Base-by-base conservation (phyloP, 2,888 invertebrate genomes). In the Athalia cordata region DNA sequence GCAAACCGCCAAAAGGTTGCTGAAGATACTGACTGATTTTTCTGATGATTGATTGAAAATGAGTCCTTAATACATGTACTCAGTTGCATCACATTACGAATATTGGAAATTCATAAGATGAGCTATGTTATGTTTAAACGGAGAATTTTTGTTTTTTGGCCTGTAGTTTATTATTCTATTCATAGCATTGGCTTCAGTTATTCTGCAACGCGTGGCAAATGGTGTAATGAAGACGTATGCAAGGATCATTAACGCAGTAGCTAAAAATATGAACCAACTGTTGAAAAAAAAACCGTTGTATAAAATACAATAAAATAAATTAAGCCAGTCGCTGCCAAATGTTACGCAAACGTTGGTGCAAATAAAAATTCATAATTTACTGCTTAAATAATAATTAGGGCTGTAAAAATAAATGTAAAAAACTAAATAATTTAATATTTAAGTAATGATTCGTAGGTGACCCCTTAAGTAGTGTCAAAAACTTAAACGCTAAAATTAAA, bases 351-450 rank as follows among this genome's bases (percentile, higher is more conserved):
- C 82, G 82, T 86, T 82, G 84, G 81, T 85, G 86, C 84, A 83
- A 85, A 84, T 55, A 65, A 67, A 84, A 82, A 85, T 82, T 81
- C 86, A 86, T 86, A 86, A 86, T 84, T 86, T 86, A 86, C 72
- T 78, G 79, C 84, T 86, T 86, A 86, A 86, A 86, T 86, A 86
- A 84, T 85, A 84, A 82, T 85, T 79, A 77, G 79, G 81, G 81
- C 80, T 81, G 86, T 87, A 88, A 86, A 86, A 86, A 87, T 85
- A 86, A 82, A 84, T 85, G 83, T 86, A 87, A 84, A 87, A 82
- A 82, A 85, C 85, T 88, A 87, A 88, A 87, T 88, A 88, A 88
- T 87, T 88, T 88, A 88, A 86, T 85, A 86, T 86, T 87, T 88
- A 89, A 88, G 86, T 89, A 88, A 86, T 84, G 84, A 84, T 85